These are phyloP conservation scores for Patella depressa DNA, from an alignment of 2,888 invertebrate genomes.

Conservation along the genomic window DNA sequence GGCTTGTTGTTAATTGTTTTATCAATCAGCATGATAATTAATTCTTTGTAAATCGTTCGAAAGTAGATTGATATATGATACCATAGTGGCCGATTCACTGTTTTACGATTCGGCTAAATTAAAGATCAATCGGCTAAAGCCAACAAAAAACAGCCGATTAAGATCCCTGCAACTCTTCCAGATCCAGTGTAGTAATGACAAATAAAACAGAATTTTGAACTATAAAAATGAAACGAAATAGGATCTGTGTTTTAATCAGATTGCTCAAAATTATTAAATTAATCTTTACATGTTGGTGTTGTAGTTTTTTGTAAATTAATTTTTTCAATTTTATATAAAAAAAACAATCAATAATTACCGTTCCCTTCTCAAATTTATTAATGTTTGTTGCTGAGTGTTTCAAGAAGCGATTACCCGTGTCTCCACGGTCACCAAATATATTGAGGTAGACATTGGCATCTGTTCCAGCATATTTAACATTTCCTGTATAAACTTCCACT, in stretches of 20 bases:
- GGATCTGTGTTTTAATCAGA: neutral
- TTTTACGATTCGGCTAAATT: no score
- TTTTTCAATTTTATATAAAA: neutral
- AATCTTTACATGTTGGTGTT: neutral
- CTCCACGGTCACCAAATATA: slow-evolving; percentile 69
- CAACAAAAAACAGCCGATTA: no score
- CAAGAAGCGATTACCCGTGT: slow-evolving; percentile 68
- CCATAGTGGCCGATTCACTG: no score
- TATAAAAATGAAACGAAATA: no score
- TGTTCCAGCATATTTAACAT: slow-evolving; percentile 66
- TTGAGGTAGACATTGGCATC: slow-evolving; percentile 70
- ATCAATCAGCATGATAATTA: no score
- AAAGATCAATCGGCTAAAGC: no score
- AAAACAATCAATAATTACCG: slow-evolving; percentile 48
- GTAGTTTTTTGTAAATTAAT: neutral
- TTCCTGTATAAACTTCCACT: slow-evolving; percentile 68
- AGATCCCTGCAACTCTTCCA: no score
- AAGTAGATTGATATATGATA: no score
- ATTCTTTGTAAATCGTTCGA: no score
- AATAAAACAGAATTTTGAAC: no score
- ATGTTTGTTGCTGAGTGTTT: slow-evolving; percentile 61
- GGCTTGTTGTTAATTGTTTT: no score
- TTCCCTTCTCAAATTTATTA: slow-evolving; percentile 70
- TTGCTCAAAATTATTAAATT: neutral
- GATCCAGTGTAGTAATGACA: no score